A percentile compares a stretch with the other conserved stretches of the same genome.
These are phyloP conservation scores for Andrena camellia DNA, from an alignment of 2,888 invertebrate species.

Conservation along the genomic window DNA sequence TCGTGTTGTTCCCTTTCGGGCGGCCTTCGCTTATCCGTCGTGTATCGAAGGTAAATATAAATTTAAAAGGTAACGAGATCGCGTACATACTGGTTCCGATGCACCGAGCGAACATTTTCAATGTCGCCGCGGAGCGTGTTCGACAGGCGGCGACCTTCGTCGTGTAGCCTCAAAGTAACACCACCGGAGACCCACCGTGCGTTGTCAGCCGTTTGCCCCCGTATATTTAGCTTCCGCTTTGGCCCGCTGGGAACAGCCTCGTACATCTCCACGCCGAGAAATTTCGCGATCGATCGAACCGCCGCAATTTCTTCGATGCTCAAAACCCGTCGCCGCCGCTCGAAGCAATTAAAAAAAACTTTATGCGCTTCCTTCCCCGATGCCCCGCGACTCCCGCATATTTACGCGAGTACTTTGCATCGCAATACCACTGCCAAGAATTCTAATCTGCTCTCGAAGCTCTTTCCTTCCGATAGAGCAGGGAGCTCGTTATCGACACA, in stretches of 20 bases:
- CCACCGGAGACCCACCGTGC: slow-evolving; percentile 14
- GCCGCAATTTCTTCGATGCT: background rate
- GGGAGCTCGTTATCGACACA: background rate
- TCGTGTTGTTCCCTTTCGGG: background rate
- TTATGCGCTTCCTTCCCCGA: background rate
- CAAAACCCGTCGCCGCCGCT: background rate
- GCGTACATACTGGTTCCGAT: slow-evolving; percentile 41
- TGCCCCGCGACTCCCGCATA: background rate
- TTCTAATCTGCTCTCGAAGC: slow-evolving; percentile 12
- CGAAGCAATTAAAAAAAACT: slow-evolving; percentile 1
- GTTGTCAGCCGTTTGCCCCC: background rate
- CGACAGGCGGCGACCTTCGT: slow-evolving; percentile 38
- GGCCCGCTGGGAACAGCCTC: slow-evolving; percentile 4
- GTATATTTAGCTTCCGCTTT: slow-evolving; percentile 31
- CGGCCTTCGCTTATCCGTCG: slow-evolving; percentile 22
- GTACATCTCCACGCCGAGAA: background rate
- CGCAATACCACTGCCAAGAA: slow-evolving; percentile 14
- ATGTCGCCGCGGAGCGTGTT: slow-evolving; percentile 47
- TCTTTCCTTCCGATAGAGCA: slow-evolving; percentile 4
- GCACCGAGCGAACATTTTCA: slow-evolving; percentile 43
- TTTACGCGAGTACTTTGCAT: background rate
- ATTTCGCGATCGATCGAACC: background rate
- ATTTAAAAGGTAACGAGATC: slow-evolving; percentile 43
- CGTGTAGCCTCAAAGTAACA: slow-evolving; percentile 39
- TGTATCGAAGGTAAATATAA: slow-evolving; percentile 26